Evolutionary conservation across 2,888 invertebrate genomes (phyloP).

Genomic region (Andrena marginata): DNA sequence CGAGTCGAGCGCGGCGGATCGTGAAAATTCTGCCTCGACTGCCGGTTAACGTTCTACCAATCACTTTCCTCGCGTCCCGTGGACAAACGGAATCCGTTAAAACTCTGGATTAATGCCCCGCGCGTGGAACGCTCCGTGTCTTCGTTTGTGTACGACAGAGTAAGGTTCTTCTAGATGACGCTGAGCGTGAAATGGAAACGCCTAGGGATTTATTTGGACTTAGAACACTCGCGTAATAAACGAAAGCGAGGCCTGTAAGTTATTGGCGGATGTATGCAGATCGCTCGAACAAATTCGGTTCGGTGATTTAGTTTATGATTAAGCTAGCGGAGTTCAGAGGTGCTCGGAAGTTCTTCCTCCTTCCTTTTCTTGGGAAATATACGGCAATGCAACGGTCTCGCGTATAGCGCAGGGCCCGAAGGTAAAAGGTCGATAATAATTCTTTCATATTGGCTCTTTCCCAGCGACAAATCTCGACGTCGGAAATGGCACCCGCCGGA

Average conservation of each 20-base stretch:
- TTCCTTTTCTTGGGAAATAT: not conserved
- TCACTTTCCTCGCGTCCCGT: not conserved
- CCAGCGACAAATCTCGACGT: constrained; percentile 45
- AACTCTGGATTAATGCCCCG: not conserved
- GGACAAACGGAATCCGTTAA: constrained; percentile 19
- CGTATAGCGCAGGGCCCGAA: not conserved
- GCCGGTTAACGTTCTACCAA: constrained; percentile 11
- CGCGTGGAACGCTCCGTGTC: not conserved
- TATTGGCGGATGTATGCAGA: too few species aligned
- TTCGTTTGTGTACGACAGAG: not conserved
- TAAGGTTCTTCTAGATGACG: not conserved
- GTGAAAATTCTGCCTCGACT: constrained; percentile 15
- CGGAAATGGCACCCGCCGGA: constrained; percentile 42
- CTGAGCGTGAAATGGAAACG: not conserved
- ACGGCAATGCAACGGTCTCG: constrained; percentile 13
- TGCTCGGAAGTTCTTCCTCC: not conserved
- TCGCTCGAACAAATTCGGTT: too few species aligned
- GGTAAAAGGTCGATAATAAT: constrained; percentile 72
- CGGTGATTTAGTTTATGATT: too few species aligned
- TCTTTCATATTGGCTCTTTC: constrained; percentile 76
- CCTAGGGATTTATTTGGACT: not conserved
- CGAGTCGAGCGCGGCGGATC: not conserved
- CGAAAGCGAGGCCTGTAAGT: too few species aligned
- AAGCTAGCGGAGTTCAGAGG: too few species aligned
- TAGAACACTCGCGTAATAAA: too few species aligned